Conservation (phyloP, 2,797 vertebrate species). For the Anguilla obscura region DNA sequence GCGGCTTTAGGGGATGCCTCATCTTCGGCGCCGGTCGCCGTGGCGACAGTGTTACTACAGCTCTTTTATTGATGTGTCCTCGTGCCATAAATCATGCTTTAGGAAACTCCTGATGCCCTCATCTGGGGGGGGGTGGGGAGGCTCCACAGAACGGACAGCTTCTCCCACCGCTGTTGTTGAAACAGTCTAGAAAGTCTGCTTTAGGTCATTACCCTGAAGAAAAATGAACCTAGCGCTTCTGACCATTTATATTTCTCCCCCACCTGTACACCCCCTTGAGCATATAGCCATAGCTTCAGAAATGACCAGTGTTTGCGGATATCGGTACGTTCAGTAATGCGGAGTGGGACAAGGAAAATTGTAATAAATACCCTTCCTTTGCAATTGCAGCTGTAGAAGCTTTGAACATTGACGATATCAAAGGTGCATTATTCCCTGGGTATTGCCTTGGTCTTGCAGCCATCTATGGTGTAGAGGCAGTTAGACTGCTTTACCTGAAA, state of each 20-base stretch:
- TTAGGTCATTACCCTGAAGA: constrained; percentile 32
- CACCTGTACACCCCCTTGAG: background rate
- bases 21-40: background rate
- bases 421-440: constrained; percentile 22
- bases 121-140: constrained; percentile 10
- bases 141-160: constrained; percentile 17
- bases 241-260: background rate
- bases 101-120: constrained; percentile 28
- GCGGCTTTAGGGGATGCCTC: background rate
- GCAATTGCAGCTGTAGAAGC: constrained; percentile 8
- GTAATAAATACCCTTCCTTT: background rate
- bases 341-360: background rate
- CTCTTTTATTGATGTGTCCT: constrained; percentile 32
- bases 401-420: constrained; percentile 23
- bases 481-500: background rate
- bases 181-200: constrained; percentile 27
- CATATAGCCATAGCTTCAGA: background rate
- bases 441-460: background rate
- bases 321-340: background rate
- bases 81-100: constrained; percentile 37
- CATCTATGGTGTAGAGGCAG: constrained; percentile 12
- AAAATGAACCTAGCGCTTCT: constrained; percentile 17
- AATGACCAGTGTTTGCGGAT: background rate
- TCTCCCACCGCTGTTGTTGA: constrained; percentile 15
- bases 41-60: constrained; percentile 19